Percentiles rank a stretch among this genome's conserved stretches.
These are phyloP conservation scores for Anas platyrhynchos DNA, from an alignment of 2,113 vertebrate genomes.

Conservation along the genomic window DNA sequence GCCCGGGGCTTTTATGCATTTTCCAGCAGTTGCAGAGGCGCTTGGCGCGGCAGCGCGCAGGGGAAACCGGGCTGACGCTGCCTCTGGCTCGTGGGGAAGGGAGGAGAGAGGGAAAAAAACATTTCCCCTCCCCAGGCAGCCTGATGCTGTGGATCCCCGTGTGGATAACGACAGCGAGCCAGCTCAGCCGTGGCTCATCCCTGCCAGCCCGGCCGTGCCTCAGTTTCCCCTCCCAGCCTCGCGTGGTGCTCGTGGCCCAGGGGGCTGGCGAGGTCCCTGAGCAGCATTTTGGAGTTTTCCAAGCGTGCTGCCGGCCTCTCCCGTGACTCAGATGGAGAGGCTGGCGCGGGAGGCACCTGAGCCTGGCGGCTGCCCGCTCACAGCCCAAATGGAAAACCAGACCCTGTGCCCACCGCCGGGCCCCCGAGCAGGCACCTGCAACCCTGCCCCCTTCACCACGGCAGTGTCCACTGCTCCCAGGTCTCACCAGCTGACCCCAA, in stretches of 20 bases:
- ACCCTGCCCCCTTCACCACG: constrained; percentile 10
- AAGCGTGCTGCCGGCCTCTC: neutral
- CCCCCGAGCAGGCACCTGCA: neutral
- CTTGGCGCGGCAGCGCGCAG: neutral
- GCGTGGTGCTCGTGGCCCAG: fast-evolving
- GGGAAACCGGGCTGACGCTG: constrained; percentile 44
- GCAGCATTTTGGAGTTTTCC: neutral
- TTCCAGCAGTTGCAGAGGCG: constrained; percentile 48
- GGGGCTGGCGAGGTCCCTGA: neutral
- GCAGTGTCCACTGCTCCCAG: too few relatives aligned
- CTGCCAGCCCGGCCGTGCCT: neutral
- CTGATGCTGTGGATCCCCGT: neutral
- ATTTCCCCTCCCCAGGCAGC: constrained; percentile 30
- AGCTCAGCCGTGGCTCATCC: neutral
- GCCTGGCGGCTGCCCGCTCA: neutral
- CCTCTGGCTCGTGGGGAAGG: neutral
- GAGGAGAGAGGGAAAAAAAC: constrained; percentile 55
- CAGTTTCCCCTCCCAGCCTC: neutral
- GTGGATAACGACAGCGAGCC: neutral
- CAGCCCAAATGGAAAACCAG: constrained; percentile 38
- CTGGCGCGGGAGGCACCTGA: constrained; percentile 52
- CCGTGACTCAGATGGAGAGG: constrained; percentile 51
- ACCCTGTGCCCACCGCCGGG: neutral
- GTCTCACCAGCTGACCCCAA: neutral
- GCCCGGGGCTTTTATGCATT: constrained; percentile 53